Evolutionary conservation across 2,113 vertebrate genomes (phyloP), one percentile per base, ranked within the genome.

Genomic region (Psilopsiagon aurifrons): DNA sequence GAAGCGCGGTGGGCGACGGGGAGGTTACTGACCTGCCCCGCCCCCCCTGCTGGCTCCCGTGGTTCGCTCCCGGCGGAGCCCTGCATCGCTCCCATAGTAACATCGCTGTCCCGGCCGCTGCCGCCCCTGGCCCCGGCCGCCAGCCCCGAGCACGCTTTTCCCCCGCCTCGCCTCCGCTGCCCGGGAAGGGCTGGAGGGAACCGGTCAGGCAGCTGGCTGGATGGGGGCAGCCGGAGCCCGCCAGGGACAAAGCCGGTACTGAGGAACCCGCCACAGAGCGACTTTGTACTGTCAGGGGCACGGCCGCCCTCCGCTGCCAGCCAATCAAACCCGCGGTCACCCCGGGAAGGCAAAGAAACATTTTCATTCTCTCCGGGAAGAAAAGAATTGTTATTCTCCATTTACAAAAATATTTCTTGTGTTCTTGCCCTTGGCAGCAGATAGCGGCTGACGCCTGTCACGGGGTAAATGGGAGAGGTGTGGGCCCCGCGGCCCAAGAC

Each of bases 71-170:
- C 91, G n/a, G 91, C 80, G 22, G 95, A 94, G 80, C 83, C 96
- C 81, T 96, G 96, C 31, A 92, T 90, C 13, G 96, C 96, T 91
- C 96, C 96, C 96, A 96, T 96, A 41, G 94, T 66, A 90, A 89
- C 96, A 97, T 93, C 35, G 59, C 90, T 67, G 3, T 43, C 39
- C 62, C 39, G 37, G 47, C 41, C 27, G 59, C 74, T 69, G 54
- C 28, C 49, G 74, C 33, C 12, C 63, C 49, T 35, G 44, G 20
- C 57, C 37, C 29, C 25, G 39, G 59, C 69, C 19, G 39, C 35
- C 59, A 9, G 22, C 27, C 2, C 51, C 82, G 67, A 74, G 51
- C 71, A 29, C 7, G 23, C 76, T 52, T 17, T 67, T 68, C 15
- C 9, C 24, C 74, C 57, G 59, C 70, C 79, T 76, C 27, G 29